Evolutionary conservation across 1,140 invertebrate species (phyloP).

Genomic region (Bombus picipes): DNA sequence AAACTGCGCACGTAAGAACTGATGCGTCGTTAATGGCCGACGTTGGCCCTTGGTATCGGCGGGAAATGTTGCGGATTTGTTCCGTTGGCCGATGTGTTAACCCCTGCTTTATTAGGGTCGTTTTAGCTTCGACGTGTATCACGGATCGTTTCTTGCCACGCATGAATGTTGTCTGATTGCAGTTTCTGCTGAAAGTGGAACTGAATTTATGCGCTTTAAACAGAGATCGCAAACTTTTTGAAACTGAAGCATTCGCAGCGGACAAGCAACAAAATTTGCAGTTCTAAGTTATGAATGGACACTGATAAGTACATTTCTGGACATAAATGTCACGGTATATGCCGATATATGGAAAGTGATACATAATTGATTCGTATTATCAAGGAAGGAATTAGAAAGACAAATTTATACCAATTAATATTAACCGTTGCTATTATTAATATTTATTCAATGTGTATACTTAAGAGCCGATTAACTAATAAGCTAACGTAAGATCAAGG

Average conservation of each 20-base stretch:
- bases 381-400: too few species aligned
- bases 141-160: not conserved
- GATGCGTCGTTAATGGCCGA: slow-evolving; percentile 45
- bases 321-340: not conserved
- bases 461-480: too few species aligned
- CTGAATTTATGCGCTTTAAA: not conserved
- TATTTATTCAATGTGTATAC: too few species aligned
- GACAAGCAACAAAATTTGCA: not conserved
- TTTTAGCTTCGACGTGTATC: not conserved
- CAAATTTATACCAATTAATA: too few species aligned
- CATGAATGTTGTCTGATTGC: not conserved
- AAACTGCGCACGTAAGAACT: slow-evolving; percentile 35
- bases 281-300: not conserved
- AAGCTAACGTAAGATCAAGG: too few species aligned
- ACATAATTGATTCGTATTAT: too few species aligned
- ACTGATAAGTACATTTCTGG: not conserved
- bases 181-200: not conserved
- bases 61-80: not conserved
- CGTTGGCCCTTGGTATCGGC: not conserved
- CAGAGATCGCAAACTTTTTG: not conserved
- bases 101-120: not conserved
- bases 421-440: too few species aligned
- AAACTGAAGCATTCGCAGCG: not conserved
- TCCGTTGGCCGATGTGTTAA: not conserved
- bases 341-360: too few species aligned